phyloP scores from a whole-genome alignment of 2,113 vertebrate species.

The Dipodomys stephensi region DNA sequence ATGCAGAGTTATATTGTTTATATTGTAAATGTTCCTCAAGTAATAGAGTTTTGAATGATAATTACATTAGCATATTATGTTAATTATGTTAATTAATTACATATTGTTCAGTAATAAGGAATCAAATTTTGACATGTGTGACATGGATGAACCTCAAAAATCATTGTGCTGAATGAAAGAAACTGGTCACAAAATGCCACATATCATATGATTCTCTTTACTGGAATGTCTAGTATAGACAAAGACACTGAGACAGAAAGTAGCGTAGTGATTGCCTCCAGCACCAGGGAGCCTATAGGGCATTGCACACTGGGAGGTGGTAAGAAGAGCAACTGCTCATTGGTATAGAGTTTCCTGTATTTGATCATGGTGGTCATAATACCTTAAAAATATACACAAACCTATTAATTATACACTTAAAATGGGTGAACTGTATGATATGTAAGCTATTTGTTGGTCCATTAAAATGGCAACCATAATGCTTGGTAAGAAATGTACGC shows the following conservation, averaged over 20 bases:
- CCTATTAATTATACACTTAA: not conserved
- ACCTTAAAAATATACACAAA: not conserved
- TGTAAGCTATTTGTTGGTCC: not conserved
- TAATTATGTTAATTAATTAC: not conserved
- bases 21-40: no score
- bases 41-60: not conserved
- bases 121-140: not conserved
- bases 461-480: not conserved
- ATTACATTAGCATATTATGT: not conserved
- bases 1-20: not conserved
- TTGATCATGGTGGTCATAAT: not conserved
- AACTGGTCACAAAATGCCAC: not conserved
- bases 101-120: not conserved
- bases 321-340: not conserved
- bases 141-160: not conserved
- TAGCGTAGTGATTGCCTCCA: not conserved
- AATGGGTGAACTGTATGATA: not conserved
- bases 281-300: not conserved
- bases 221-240: not conserved
- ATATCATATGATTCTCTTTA: not conserved
- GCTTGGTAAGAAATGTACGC: no score
- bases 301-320: not conserved
- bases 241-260: not conserved
- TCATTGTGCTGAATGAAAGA: not conserved
- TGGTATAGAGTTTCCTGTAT: no score